phyloP scores from a whole-genome alignment of 2,888 invertebrate species.

The Tenthredo livida region DNA sequence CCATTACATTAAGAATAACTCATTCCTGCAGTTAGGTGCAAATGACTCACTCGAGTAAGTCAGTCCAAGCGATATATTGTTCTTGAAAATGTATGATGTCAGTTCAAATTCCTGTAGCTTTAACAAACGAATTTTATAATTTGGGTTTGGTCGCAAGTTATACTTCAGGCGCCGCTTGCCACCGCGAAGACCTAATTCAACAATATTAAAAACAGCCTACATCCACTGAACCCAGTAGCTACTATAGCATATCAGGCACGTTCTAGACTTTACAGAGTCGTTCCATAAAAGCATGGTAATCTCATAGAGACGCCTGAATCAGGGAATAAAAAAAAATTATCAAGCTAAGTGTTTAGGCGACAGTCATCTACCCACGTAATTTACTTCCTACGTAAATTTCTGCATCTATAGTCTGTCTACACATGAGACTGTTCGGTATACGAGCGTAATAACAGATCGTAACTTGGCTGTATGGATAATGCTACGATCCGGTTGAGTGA shows the following conservation, averaged over 20 bases:
- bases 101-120: not conserved
- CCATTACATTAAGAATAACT: conserved; percentile 4
- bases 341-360: conserved; percentile 22
- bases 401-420: not conserved
- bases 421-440: conserved; percentile 9
- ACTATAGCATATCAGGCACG: not conserved
- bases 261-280: not conserved
- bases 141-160: not conserved
- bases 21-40: conserved; percentile 17
- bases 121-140: not conserved
- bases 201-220: conserved; percentile 24
- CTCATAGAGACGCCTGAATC: conserved; percentile 12
- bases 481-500: conserved; percentile 11
- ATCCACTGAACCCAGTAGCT: not conserved
- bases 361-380: conserved; percentile 12
- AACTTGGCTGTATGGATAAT: conserved; percentile 15
- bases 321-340: conserved; percentile 22
- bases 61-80: conserved; percentile 7
- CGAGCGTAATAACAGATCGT: conserved; percentile 4
- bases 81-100: not conserved
- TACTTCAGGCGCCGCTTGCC: not conserved
- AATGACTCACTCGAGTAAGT: conserved; percentile 26
- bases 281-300: conserved; percentile 26
- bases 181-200: not conserved
- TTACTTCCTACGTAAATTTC: conserved; percentile 32